A percentile compares a stretch with the other conserved stretches of the same genome.
These are phyloP conservation scores for Oreochromis niloticus DNA, from an alignment of 2,113 vertebrate genomes.

Conservation along the genomic window DNA sequence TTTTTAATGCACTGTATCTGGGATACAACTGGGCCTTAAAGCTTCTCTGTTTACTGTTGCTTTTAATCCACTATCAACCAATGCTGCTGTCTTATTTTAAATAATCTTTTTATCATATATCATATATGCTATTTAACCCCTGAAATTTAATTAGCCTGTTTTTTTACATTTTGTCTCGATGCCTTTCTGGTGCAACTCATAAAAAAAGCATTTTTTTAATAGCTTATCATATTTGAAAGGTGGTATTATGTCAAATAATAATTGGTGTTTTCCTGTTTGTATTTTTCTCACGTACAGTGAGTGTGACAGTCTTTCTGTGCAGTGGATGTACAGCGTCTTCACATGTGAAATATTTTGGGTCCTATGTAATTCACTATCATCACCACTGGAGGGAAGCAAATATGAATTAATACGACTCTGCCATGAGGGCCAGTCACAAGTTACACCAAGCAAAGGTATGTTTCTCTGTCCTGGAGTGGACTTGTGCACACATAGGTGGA, in stretches of 20 bases:
- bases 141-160: not conserved
- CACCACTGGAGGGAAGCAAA: slow-evolving; percentile 44
- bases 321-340: not conserved
- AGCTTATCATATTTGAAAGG: not conserved
- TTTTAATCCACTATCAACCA: not conserved
- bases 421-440: not conserved
- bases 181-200: not conserved
- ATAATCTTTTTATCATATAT: not conserved
- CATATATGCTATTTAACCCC: not conserved
- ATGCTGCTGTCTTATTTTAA: not conserved
- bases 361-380: not conserved
- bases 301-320: not conserved
- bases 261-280: not conserved
- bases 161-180: not conserved
- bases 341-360: not conserved
- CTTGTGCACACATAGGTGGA: not conserved
- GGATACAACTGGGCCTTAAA: not conserved
- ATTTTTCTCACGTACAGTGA: not conserved
- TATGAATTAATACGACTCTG: not conserved
- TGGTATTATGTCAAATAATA: not conserved
- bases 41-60: not conserved
- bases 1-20: not conserved
- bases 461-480: not conserved
- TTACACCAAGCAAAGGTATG: not conserved
- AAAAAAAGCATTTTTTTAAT: not conserved